Conservation (phyloP, 2,113 vertebrate species). For the Microtus oregoni region DNA sequence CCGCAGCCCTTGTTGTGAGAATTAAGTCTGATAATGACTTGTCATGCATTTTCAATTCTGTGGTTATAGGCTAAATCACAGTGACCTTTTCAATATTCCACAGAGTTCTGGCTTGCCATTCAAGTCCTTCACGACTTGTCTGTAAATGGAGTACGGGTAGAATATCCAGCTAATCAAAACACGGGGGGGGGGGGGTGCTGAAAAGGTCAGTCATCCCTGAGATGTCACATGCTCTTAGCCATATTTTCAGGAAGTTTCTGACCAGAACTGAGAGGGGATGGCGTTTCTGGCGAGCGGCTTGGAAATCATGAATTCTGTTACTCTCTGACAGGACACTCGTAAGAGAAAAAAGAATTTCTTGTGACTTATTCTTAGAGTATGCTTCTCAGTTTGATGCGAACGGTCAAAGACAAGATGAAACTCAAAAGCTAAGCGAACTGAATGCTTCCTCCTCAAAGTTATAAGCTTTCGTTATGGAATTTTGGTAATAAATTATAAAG, state of each 20-base stretch:
- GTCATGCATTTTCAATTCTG: conserved; percentile 73
- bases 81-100: conserved; percentile 85
- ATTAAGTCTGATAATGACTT: conserved; percentile 75
- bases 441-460: neutral
- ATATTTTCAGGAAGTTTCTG: conserved; percentile 57
- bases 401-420: conserved; percentile 2
- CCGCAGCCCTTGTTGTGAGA: conserved; percentile 69
- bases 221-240: conserved; percentile 61
- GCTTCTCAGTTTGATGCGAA: neutral
- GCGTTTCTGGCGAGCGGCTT: neutral
- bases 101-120: conserved; percentile 76
- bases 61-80: conserved; percentile 79
- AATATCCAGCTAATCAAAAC: conserved; percentile 78
- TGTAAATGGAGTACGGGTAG: conserved; percentile 67
- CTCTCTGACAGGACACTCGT: conserved; percentile 45
- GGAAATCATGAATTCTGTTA: conserved; percentile 52
- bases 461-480: neutral
- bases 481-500: conserved; percentile 4
- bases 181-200: conserved; percentile 67
- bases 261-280: conserved; percentile 50
- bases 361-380: neutral
- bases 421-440: neutral
- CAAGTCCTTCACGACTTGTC: conserved; percentile 68
- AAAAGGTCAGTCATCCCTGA: conserved; percentile 82
- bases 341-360: neutral